Evolutionary conservation across 2,888 invertebrate genomes (phyloP), one percentile per base, ranked within the genome.

Genomic region (Agrotis clavis): DNA sequence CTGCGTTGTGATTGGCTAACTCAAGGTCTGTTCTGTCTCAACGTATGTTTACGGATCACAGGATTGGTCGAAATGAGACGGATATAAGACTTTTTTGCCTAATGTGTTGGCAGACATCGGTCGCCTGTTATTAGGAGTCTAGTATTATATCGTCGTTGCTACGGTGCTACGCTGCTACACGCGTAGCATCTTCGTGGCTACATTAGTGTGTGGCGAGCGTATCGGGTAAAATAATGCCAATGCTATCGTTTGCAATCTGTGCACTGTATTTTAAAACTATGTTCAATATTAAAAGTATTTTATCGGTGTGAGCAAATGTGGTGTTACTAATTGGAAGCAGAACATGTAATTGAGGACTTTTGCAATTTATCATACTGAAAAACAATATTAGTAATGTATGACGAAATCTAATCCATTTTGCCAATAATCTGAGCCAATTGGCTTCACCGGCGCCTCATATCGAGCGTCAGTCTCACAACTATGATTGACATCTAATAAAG

Each of bases 121-220:
- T n/a, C n/a, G n/a, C n/a, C n/a, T n/a, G n/a, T n/a, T n/a, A n/a
- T n/a, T n/a, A n/a, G n/a, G n/a, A n/a, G n/a, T n/a, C n/a, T n/a
- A n/a, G n/a, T n/a, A n/a, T n/a, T n/a, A n/a, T n/a, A n/a, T n/a
- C n/a, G n/a, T n/a, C n/a, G n/a, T n/a, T n/a, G n/a, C n/a, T 81
- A 84, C 79, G 35, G 14, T 14, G 77, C 74, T 54, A 47, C 70
- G 30, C 7, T 6, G 76, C 85, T 82, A 85, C 80, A 68, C 77
- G 73, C 71, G 83, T 85, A 83, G 77, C 80, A 80, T 85, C 74
- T 73, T 80, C 74, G 77, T 83, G 35, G 80, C 80, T 60, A 74
- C 70, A 85, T 83, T 80, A 77, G 67, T 63, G 68, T 70, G 71
- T 67, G 73, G 79, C 45, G 56, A 71, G 25, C 66, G 66, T 71